Base-by-base conservation (phyloP, 1,140 invertebrate genomes). In the Aplysia californica region DNA sequence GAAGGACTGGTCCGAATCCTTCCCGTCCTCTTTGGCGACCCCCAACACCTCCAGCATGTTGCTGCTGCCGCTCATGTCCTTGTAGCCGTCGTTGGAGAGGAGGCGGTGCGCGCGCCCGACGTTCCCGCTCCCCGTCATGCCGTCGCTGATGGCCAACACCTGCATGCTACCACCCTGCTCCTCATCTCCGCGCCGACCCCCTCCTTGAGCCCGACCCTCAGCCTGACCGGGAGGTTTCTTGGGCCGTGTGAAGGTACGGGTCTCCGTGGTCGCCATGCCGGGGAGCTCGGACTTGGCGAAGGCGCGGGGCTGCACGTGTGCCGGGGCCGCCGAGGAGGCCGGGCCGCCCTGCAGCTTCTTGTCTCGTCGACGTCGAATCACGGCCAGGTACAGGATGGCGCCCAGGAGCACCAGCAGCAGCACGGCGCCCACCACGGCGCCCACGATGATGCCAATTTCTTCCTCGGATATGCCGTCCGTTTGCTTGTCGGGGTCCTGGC, bases 111-210 rank as follows among this genome's bases (percentile, higher is more conserved):
- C 67, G 50, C 67, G 26, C 31, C 67, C 67, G 18, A 69, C 67
- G 31, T 50, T n/a, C 3, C 5, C n/a, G 41, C 26, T 4, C n/a
- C 67, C 67, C 3, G 67, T 69, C 39, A 55, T 39, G 31, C 67
- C 67, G 56, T 69, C 67, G 39, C 67, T 69, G 67, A 69, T 69
- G 3, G 67, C 67, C 38, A 69, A n/a, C 4, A 69, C 67, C 36
- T 69, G 38, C 67, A 69, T 69, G n/a, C 41, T 33, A 1, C 35
- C 67, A 5, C 36, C 35, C 4, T 29, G 6, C 15, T 44, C 38
- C 31, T n/a, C 23, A 21, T 2, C 10, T 33, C 29, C 21, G n/a
- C n/a, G n/a, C n/a, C n/a, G n/a, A n/a, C n/a, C n/a, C n/a, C n/a
- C n/a, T n/a, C n/a, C n/a, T n/a, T n/a, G n/a, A n/a, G n/a, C n/a